Base-by-base conservation (phyloP, 2,797 vertebrate species). In the Masticophis lateralis region DNA sequence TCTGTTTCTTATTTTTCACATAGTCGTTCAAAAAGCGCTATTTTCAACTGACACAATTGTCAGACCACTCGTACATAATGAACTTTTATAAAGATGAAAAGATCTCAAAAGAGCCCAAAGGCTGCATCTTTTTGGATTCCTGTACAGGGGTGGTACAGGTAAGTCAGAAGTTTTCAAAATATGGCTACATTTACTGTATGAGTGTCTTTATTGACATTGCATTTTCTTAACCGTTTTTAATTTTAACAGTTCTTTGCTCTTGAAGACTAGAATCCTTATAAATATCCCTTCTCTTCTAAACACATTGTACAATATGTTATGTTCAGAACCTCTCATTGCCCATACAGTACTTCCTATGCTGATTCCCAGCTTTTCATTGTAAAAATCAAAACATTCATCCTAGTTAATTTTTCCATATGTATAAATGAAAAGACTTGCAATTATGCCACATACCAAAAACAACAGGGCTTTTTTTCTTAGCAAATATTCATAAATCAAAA, bases 41-140 rank as follows among this genome's bases (percentile, higher is more conserved):
- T 96, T 99, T 99, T 95, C 99, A 99, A 97, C 97, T 99, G 96
- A 99, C 99, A 0, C 99, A 99, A 97, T 25, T 99, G 95, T 99
- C 99, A 0, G 99, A 99, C 96, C 99, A 98, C 95, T 99, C 99
- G 0, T 99, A 99, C 95, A 99, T 99, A 97, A 99, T 99, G 99
- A 99, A 99, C 97, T 99, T 99, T 97, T 99, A 99, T 97, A 99
- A 99, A 98, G 99, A 99, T 94, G 99, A 99, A 96, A 99, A 99
- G 97, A 99, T 99, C 96, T 99, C 99, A 14, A 99, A 99, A 97
- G 99, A 99, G 92, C 99, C 99, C 43, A 99, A 99, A 97, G 99
- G 99, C 43, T 99, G 99, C 96, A 99, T 99, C 96, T 99, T 99
- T 97, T 98, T 99, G 94, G 99, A 99, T 97, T 99, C 99, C 0